Percentiles rank a stretch among this genome's conserved stretches.
phyloP scores from a whole-genome alignment of 2,113 vertebrate species.

The Sterrhoptilus dennistouni region DNA sequence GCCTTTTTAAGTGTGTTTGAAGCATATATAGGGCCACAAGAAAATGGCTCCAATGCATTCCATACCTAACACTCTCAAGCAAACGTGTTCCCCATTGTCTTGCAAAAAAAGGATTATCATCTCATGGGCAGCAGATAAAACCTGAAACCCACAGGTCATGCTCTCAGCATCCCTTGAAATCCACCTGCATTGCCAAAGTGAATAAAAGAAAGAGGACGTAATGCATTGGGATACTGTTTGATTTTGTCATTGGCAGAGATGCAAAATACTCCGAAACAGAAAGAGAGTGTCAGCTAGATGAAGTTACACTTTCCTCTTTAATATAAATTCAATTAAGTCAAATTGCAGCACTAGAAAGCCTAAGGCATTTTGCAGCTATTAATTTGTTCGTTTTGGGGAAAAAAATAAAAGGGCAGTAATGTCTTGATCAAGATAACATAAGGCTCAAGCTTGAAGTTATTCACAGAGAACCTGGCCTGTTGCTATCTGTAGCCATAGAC shows the following conservation, averaged over 20 bases:
- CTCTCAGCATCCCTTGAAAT: neutral
- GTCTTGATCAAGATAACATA: neutral
- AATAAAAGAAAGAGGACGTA: neutral
- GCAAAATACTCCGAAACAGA: neutral
- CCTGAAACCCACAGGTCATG: neutral
- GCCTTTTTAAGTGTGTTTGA: slow-evolving; percentile 30
- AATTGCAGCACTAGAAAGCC: neutral
- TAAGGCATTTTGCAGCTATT: neutral
- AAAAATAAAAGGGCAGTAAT: neutral
- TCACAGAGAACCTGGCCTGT: neutral
- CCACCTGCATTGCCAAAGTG: neutral
- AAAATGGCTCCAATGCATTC: neutral
- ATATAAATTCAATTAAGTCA: neutral
- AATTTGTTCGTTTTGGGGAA: neutral
- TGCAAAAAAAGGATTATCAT: neutral
- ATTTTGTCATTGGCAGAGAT: neutral
- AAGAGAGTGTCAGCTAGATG: neutral
- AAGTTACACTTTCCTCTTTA: neutral
- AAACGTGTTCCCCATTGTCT: neutral
- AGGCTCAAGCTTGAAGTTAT: neutral
- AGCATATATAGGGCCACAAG: neutral
- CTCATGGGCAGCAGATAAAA: neutral
- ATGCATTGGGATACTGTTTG: neutral
- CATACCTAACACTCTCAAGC: neutral
- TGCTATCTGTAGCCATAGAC: neutral